Conservation (phyloP, 2,797 vertebrate genomes). For the Epinephelus coioides region DNA sequence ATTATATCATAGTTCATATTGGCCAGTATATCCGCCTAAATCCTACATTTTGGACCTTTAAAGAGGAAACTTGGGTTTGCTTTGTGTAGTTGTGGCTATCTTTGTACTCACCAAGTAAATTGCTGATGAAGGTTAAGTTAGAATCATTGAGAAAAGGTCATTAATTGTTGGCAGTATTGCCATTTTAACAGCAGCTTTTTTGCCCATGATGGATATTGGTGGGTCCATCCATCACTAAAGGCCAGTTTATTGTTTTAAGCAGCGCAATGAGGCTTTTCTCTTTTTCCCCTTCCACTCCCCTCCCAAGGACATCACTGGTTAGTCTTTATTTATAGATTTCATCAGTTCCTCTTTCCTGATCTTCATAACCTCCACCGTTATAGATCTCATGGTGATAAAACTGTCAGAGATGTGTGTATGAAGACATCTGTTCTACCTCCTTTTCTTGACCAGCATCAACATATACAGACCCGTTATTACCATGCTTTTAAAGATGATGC, state of each 20-base stretch:
- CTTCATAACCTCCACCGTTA: constrained; percentile 2
- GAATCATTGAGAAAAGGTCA: constrained; percentile 4
- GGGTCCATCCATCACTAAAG: constrained; percentile 4
- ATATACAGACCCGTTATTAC: not conserved
- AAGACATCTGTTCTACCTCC: not conserved
- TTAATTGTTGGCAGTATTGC: constrained; percentile 1
- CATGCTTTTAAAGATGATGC: constrained; percentile 17
- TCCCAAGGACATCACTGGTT: not conserved
- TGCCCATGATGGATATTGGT: not conserved
- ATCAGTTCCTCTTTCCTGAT: constrained; percentile 44
- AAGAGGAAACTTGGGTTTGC: not conserved
- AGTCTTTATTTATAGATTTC: constrained; percentile 51
- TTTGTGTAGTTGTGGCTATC: not conserved
- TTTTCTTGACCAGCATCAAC: not conserved
- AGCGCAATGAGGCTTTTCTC: not conserved
- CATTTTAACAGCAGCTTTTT: constrained; percentile 11
- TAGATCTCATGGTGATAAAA: not conserved
- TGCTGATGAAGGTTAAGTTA: not conserved
- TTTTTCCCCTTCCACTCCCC: not conserved
- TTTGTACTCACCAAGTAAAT: not conserved
- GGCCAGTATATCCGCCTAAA: too few species aligned
- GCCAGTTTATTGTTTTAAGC: not conserved
- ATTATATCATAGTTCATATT: too few species aligned
- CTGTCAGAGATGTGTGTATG: not conserved
- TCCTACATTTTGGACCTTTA: too few species aligned